Conservation (phyloP, 2,888 invertebrate species). For the Anoplius nigerrimus region DNA sequence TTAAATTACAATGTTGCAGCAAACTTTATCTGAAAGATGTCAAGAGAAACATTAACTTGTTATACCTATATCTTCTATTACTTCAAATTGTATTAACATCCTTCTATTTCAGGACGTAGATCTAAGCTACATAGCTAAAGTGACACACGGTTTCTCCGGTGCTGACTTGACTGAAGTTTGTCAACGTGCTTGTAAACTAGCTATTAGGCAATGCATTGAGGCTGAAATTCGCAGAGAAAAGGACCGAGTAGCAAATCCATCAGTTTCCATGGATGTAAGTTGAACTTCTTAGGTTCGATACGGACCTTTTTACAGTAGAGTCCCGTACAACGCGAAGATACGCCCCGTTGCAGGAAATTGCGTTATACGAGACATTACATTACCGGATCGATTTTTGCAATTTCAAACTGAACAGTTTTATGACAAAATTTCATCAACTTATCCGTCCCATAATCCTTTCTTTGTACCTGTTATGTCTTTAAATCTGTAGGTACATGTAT, state of each 20-base stretch:
- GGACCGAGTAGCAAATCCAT: constrained; percentile 87
- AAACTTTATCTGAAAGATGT: too few relatives aligned
- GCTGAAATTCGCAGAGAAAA: constrained; percentile 94
- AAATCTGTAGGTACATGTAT: too few relatives aligned
- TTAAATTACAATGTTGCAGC: too few relatives aligned
- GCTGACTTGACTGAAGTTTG: constrained; percentile 99
- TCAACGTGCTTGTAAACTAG: constrained; percentile 98
- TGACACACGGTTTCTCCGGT: constrained; percentile 97
- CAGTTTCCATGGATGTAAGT: constrained; percentile 90
- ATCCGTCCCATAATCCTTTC: too few relatives aligned
- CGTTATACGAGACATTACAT: neutral
- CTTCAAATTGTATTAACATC: constrained; percentile 13
- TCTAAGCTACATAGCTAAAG: constrained; percentile 89
- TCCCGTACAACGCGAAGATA: neutral
- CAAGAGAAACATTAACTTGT: constrained; percentile 9
- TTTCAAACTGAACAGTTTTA: neutral
- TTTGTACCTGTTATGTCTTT: too few relatives aligned
- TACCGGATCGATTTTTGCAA: neutral
- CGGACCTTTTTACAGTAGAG: neutral
- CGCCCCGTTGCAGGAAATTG: too few relatives aligned
- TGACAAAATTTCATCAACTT: too few relatives aligned
- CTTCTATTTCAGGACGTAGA: constrained; percentile 87
- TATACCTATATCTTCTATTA: neutral
- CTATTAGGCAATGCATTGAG: constrained; percentile 98
- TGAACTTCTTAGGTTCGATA: neutral